Evolutionary conservation across 2,888 invertebrate genomes (phyloP).

Genomic region (Caradrina clavipalpis): DNA sequence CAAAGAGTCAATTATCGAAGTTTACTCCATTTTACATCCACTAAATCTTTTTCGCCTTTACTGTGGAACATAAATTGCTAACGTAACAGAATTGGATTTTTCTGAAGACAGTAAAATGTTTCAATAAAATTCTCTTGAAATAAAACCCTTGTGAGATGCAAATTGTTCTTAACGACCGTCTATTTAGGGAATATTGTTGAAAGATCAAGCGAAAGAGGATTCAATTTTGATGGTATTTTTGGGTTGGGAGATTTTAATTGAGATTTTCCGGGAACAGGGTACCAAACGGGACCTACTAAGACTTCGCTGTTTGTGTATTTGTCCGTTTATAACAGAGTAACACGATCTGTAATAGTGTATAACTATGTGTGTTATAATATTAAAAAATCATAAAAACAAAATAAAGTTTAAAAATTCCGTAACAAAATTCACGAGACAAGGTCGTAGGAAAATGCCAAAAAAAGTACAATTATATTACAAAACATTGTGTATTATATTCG

Average conservation of each 20-base stretch:
- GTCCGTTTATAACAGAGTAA: too few relatives aligned
- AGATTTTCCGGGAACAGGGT: not conserved
- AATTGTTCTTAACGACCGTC: slow-evolving; percentile 30
- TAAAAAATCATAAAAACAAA: too few relatives aligned
- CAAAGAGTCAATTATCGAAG: slow-evolving; percentile 36
- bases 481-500: too few relatives aligned
- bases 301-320: too few relatives aligned
- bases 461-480: too few relatives aligned
- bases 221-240: slow-evolving; percentile 1
- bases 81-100: slow-evolving; percentile 43
- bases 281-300: too few relatives aligned
- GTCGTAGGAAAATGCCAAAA: too few relatives aligned
- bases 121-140: slow-evolving; percentile 34
- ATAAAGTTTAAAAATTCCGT: too few relatives aligned
- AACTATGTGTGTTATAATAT: too few relatives aligned
- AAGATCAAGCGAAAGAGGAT: slow-evolving; percentile 9
- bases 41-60: slow-evolving; percentile 40
- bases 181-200: slow-evolving; percentile 21
- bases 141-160: slow-evolving; percentile 37
- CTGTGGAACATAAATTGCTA: slow-evolving; percentile 44
- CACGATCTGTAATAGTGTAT: too few relatives aligned
- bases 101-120: slow-evolving; percentile 35
- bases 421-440: too few relatives aligned
- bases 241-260: not conserved
- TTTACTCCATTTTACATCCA: slow-evolving; percentile 29